Conservation (phyloP, 2,888 invertebrate species). For the Metallyticus violacea region DNA sequence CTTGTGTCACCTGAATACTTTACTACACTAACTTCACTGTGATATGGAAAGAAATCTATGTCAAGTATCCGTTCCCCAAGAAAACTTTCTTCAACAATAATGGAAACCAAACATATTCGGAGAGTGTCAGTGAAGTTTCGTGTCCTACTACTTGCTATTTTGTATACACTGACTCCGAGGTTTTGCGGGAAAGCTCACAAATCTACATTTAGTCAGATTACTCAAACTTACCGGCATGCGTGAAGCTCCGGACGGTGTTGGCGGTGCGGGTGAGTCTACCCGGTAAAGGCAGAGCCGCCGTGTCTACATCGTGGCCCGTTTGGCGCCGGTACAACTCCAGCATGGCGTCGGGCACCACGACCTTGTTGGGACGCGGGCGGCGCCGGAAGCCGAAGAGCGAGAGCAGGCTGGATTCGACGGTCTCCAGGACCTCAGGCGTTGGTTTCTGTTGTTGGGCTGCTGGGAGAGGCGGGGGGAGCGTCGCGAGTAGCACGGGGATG, state of each 20-base stretch:
- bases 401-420: constrained; percentile 59
- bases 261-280: constrained; percentile 71
- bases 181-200: no score
- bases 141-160: no score
- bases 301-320: constrained; percentile 59
- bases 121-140: no score
- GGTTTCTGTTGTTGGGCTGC: constrained; percentile 16
- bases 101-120: no score
- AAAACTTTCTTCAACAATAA: no score
- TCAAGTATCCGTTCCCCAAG: no score
- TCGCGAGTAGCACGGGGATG: constrained; percentile 42
- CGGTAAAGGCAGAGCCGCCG: constrained; percentile 62
- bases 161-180: no score
- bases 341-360: constrained; percentile 74
- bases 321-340: constrained; percentile 72
- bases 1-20: no score
- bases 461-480: constrained; percentile 34
- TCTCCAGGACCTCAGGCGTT: constrained; percentile 44
- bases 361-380: constrained; percentile 53
- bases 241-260: constrained; percentile 82
- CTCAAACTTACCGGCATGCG: constrained; percentile 71
- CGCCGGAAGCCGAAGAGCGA: constrained; percentile 59
- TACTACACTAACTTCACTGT: no score
- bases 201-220: no score
- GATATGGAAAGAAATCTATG: no score